Evolutionary conservation across 2,888 invertebrate genomes (phyloP).

Genomic region (Dolomedes plantarius): DNA sequence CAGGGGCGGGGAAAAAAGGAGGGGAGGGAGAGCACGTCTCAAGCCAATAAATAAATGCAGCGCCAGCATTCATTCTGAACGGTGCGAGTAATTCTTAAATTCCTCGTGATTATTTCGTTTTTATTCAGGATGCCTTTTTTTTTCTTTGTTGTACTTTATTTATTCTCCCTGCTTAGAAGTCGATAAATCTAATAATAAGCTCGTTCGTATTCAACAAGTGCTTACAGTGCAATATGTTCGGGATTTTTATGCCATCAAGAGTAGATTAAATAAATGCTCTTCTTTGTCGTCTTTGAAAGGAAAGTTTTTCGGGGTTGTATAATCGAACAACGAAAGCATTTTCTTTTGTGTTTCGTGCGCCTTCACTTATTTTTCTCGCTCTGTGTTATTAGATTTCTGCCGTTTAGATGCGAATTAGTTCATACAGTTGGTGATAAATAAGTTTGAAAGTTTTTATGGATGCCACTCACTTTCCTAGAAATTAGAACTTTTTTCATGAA

Average conservation of each 20-base stretch:
- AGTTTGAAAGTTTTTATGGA: no score
- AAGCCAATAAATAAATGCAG: constrained; percentile 10
- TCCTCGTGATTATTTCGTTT: constrained; percentile 16
- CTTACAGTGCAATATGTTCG: constrained; percentile 16
- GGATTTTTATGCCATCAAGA: constrained; percentile 11
- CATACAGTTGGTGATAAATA: no score
- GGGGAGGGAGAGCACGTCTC: constrained; percentile 1
- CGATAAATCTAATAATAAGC: constrained; percentile 14
- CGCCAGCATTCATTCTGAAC: constrained; percentile 4
- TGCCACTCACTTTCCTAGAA: no score
- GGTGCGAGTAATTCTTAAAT: constrained; percentile 16
- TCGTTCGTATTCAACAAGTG: constrained; percentile 18
- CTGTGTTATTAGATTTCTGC: neutral
- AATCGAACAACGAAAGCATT: neutral
- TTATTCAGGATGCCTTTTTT: constrained; percentile 12
- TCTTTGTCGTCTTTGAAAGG: neutral
- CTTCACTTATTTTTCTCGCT: neutral
- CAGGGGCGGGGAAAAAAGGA: neutral
- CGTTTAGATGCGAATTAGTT: neutral
- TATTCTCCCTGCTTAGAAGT: constrained; percentile 13
- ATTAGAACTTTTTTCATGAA: no score
- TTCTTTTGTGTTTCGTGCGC: neutral
- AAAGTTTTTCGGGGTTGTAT: neutral
- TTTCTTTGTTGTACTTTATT: neutral
- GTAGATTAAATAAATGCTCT: constrained; percentile 13